These are phyloP conservation scores for Tiliqua scincoides DNA, from an alignment of 2,113 vertebrate species.

Conservation along the genomic window DNA sequence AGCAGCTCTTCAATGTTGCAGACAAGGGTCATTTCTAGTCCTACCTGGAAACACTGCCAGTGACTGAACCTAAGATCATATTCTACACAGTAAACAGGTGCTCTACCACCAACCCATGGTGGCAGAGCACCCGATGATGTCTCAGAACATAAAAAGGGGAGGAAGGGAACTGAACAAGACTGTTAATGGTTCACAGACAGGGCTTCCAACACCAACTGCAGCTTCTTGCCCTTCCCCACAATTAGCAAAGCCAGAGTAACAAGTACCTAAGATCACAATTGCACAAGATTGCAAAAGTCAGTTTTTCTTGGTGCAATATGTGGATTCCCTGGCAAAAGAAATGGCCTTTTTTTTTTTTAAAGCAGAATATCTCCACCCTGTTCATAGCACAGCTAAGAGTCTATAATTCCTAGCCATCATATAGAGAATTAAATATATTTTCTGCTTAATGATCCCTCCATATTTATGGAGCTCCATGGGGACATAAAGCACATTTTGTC, in stretches of 20 bases:
- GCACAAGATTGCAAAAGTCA: not conserved
- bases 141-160: not conserved
- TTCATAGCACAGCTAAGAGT: not conserved
- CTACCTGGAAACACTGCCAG: too few species aligned
- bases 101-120: not conserved
- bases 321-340: not conserved
- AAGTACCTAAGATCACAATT: not conserved
- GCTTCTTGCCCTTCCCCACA: not conserved
- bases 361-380: too few species aligned
- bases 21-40: too few species aligned
- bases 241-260: not conserved
- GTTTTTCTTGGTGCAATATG: too few species aligned
- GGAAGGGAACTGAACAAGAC: not conserved
- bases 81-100: not conserved
- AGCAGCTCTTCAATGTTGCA: too few species aligned
- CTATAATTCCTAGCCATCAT: too few species aligned
- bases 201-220: not conserved
- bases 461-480: too few species aligned
- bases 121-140: not conserved
- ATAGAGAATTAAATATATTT: not conserved
- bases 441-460: too few species aligned
- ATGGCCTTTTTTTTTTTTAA: too few species aligned
- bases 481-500: too few species aligned
- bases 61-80: too few species aligned
- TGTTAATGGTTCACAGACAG: not conserved